Base-by-base conservation (phyloP, 2,888 invertebrate genomes). In the Lycia hirtaria region DNA sequence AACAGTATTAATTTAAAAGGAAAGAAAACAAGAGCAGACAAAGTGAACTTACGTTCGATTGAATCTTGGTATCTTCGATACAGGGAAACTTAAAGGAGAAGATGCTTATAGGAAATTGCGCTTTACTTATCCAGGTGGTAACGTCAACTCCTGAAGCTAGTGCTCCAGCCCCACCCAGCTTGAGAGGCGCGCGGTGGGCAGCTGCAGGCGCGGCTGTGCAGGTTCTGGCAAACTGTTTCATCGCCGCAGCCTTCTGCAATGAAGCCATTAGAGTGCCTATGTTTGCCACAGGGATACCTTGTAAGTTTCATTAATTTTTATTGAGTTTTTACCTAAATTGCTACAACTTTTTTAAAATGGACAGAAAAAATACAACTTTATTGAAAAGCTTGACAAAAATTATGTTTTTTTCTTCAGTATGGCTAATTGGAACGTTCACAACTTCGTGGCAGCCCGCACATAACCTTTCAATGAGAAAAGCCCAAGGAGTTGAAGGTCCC, bases 361-460 rank as follows among this genome's bases (percentile, higher is more conserved):
- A n/a, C n/a, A n/a, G n/a, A n/a, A n/a, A n/a, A 9, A 9, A 5
- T 15, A 7, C 3, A 10, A 3, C 2, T 9, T 4, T 3, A 10
- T 9, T 19, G 4, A 15, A 15, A 7, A 15, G 35, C 19, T 4
- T 4, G 10, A 14, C 32, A 6, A 38, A 20, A 20, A 35, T 1
- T 7, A 7, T 19, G 2, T 6, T 12, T 5, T 19, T 12, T 38
- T 6, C 90, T 89, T 49, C 76, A 94, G 93, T 93, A 33, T 91
- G 93, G 82, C 53, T 92, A 4, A 76, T 87, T 38, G 92, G 93
- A n/a, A 78, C 87, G 0, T 76, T 92, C 2, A 76, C 93, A n/a
- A 89, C 93, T 60, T 84, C 88, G 41, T 91, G 93, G 80, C 93
- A 94, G 76, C 94, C 94, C 5, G 82, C 88, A 15, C 92, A 92